phyloP scores from a whole-genome alignment of 1,140 invertebrate genomes.

The Trissolcus basalis region DNA sequence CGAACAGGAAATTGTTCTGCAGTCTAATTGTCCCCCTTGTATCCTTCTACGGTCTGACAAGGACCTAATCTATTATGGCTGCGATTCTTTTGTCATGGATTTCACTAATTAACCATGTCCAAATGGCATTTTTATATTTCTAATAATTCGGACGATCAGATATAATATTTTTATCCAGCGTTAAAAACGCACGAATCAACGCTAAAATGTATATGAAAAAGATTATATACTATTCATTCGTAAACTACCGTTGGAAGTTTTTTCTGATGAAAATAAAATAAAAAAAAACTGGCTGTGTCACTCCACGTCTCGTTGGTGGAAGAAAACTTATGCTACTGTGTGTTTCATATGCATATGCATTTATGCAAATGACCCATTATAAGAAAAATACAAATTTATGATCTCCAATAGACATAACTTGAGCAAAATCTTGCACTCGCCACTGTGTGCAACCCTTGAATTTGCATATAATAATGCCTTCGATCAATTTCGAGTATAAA shows the following conservation, averaged over 20 bases:
- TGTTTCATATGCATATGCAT: slow-evolving; percentile 2
- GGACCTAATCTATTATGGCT: slow-evolving; percentile 54
- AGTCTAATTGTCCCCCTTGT: slow-evolving; percentile 63
- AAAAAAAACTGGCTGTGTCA: slow-evolving; percentile 1
- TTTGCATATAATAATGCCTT: no score
- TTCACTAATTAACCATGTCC: slow-evolving; percentile 44
- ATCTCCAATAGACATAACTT: neutral
- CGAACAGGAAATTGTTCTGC: slow-evolving; percentile 70
- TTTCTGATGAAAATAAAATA: no score
- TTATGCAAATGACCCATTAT: neutral
- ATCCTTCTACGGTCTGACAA: slow-evolving; percentile 51
- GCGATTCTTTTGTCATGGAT: slow-evolving; percentile 44
- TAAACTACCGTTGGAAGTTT: neutral
- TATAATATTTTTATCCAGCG: neutral
- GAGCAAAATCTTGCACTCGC: neutral
- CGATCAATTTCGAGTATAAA: no score
- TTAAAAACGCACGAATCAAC: neutral
- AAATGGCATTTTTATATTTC: slow-evolving; percentile 13
- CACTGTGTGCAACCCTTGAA: no score
- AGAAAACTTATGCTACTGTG: neutral
- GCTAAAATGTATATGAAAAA: neutral
- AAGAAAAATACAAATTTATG: slow-evolving; percentile 1
- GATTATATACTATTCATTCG: neutral
- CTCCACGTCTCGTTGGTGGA: neutral
- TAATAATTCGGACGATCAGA: slow-evolving; percentile 5